These are phyloP conservation scores for Peromyscus attwateri DNA, from an alignment of 2,797 vertebrate species.

Conservation along the genomic window DNA sequence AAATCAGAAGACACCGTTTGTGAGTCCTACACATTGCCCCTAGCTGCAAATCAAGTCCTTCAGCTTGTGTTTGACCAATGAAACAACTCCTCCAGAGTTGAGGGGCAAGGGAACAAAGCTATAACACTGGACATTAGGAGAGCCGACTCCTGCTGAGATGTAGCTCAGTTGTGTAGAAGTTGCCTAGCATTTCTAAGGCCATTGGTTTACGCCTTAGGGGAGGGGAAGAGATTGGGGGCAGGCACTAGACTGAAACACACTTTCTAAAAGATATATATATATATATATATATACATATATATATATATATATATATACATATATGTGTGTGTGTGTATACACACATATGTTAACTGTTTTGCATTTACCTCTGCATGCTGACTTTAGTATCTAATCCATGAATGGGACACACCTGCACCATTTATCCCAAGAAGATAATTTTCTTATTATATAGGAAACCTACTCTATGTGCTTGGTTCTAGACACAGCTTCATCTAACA, in stretches of 20 bases:
- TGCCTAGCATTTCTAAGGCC: background rate
- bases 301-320: background rate
- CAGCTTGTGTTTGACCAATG: background rate
- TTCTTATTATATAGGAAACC: background rate
- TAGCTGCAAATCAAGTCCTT: background rate
- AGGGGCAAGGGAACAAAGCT: background rate
- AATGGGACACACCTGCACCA: background rate
- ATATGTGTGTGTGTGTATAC: too few species aligned
- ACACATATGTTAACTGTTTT: background rate
- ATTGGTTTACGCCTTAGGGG: background rate
- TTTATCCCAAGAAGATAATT: background rate
- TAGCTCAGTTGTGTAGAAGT: background rate
- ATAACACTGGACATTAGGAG: background rate
- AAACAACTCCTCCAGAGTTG: background rate
- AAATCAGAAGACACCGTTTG: background rate
- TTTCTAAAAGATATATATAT: background rate
- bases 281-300: background rate
- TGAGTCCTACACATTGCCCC: background rate
- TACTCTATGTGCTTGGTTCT: background rate
- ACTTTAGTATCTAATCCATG: background rate
- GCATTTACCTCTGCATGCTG: background rate
- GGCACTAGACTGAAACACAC: background rate
- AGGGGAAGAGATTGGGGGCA: background rate
- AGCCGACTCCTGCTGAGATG: background rate
- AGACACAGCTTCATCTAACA: background rate